Evolutionary conservation across 2,888 invertebrate genomes (phyloP), one percentile per base, ranked within the genome.

Genomic region (Cephalotes varians): DNA sequence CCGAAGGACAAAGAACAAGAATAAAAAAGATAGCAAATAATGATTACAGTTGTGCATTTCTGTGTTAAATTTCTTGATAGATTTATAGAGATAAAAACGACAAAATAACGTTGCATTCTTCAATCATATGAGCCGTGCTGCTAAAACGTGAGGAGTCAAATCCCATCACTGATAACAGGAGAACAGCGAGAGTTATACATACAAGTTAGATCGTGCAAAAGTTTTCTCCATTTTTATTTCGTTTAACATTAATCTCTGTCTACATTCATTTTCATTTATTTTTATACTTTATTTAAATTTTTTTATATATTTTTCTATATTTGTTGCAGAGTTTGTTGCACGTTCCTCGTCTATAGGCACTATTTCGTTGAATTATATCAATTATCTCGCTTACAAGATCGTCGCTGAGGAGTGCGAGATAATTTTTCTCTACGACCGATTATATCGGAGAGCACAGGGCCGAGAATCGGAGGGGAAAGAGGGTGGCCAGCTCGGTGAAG

Each of bases 1-100:
- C 37, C n/a, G 21, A 1, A 18, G 25, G 31, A 40, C 18, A 62
- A 62, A 62, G 34, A 62, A 62, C 10, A 62, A 74, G 34, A 49
- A 74, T 72, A 21, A 73, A 28, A 21, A 44, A 62, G 34, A 74
- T 18, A 49, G 56, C 28, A 74, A 74, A 74, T 18, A 25, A 25
- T 3, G 64, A 74, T 60, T 62, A 62, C 10, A 3, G 15, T 62
- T 18, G 21, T n/a, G 21, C 15, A 12, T 12, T 21, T 60, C 60
- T 44, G 15, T 31, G 28, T 49, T 62, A 34, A 18, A 21, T 74
- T 44, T 62, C 18, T 12, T 34, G 47, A 37, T 15, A 44, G 44
- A 73, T 58, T 56, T 73, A 74, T 12, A n/a, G 34, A 21, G 7
- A 74, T 5, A 31, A 21, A n/a, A 31, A 72, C 7, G 9, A 51